phyloP scores from a whole-genome alignment of 2,888 invertebrate genomes.

The Callyntrura sp. region DNA sequence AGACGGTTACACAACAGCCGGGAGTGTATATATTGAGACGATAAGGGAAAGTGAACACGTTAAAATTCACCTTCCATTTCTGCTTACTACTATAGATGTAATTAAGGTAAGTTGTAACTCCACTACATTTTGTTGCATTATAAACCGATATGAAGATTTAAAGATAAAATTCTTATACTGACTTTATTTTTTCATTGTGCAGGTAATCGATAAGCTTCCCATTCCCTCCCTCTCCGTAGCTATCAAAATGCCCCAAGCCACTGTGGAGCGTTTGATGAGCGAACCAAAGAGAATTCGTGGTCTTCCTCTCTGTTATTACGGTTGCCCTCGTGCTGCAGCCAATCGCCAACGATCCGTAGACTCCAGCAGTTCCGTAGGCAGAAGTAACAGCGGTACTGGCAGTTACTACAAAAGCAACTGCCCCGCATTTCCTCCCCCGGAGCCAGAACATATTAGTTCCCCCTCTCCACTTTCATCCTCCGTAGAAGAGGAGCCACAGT shows the following conservation, averaged over 20 bases:
- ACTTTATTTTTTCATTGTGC: background rate
- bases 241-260: constrained; percentile 82
- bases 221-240: constrained; percentile 83
- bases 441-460: constrained; percentile 18
- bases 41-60: constrained; percentile 83
- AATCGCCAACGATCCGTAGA: constrained; percentile 67
- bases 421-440: constrained; percentile 72
- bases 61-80: constrained; percentile 82
- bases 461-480: constrained; percentile 53
- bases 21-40: constrained; percentile 83
- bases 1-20: constrained; percentile 82
- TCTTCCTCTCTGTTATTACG: constrained; percentile 83
- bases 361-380: background rate
- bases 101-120: constrained; percentile 82
- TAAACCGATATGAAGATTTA: no score
- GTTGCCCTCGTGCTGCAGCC: constrained; percentile 83
- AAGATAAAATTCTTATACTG: background rate
- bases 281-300: constrained; percentile 81
- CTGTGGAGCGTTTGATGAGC: constrained; percentile 75
- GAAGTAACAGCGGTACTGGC: constrained; percentile 32
- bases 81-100: constrained; percentile 81
- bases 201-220: constrained; percentile 82
- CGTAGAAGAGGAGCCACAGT: constrained; percentile 74
- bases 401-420: constrained; percentile 78
- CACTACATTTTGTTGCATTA: no score